Evolutionary conservation across 1,140 invertebrate species (phyloP).

Genomic region (Heliconius hermathena): DNA sequence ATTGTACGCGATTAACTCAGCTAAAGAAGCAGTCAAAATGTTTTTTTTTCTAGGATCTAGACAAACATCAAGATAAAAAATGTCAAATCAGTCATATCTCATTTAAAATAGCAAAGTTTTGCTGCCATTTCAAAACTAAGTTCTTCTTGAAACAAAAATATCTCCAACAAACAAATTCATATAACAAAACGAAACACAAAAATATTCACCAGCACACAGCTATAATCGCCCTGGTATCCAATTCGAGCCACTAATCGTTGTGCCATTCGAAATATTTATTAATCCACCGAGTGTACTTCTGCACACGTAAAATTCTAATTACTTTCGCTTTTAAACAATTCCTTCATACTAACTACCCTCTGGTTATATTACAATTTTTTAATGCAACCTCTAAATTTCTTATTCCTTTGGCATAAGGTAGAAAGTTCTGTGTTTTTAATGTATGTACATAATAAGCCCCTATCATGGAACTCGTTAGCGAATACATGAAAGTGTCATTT

Average conservation of each 20-base stretch:
- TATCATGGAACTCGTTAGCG: slow-evolving; percentile 72
- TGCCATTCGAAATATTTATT: slow-evolving; percentile 39
- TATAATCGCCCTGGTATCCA: slow-evolving; percentile 2
- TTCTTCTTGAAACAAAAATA: background rate
- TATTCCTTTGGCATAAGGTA: slow-evolving; percentile 42
- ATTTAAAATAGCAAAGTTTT: too few relatives aligned
- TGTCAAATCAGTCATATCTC: too few relatives aligned
- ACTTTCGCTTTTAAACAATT: slow-evolving; percentile 62
- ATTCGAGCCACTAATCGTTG: slow-evolving; percentile 6
- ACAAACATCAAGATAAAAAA: too few relatives aligned
- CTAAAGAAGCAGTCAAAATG: too few relatives aligned
- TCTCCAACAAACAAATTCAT: background rate
- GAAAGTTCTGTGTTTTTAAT: slow-evolving; percentile 42
- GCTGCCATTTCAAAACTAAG: too few relatives aligned
- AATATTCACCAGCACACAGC: background rate
- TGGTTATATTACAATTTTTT: slow-evolving; percentile 42
- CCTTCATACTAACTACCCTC: slow-evolving; percentile 66
- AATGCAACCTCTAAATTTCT: slow-evolving; percentile 14
- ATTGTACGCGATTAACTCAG: too few relatives aligned
- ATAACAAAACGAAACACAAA: background rate
- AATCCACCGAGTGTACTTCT: slow-evolving; percentile 51
- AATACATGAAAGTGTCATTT: slow-evolving; percentile 73
- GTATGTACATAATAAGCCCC: slow-evolving; percentile 53
- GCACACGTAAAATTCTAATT: slow-evolving; percentile 63
- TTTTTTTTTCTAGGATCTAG: too few relatives aligned